Percentiles rank a stretch among this genome's conserved stretches.
Conservation (phyloP, 30 jellyfish, hydroid and myxozoan genomes). For the Calvadosia cruxmelitensis region DNA sequence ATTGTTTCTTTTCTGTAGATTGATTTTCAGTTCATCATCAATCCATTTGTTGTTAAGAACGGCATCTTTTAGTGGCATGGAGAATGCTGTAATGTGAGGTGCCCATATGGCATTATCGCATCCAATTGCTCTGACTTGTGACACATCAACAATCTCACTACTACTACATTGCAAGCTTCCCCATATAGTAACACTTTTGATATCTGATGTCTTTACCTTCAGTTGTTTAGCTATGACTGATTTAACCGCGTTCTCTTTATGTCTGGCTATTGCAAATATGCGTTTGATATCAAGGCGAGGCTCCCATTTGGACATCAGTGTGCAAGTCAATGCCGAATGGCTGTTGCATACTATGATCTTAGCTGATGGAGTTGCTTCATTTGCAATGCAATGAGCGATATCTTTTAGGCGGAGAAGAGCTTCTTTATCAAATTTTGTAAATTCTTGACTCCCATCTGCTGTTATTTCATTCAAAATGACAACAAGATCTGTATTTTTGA, state of each 20-base stretch:
- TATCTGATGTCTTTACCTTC: slow-evolving; percentile 47
- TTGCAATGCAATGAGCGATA: slow-evolving; percentile 33
- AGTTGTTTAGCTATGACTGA: slow-evolving; percentile 60
- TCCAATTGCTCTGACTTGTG: slow-evolving; percentile 55
- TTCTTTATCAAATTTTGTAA: slow-evolving; percentile 1
- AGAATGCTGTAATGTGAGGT: slow-evolving; percentile 63
- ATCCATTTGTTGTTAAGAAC: slow-evolving; percentile 69
- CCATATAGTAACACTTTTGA: slow-evolving; percentile 54
- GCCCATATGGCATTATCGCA: slow-evolving; percentile 98
- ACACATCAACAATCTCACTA: slow-evolving; percentile 22
- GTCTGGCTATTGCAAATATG: slow-evolving; percentile 51
- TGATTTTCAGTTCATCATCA: slow-evolving; percentile 21
- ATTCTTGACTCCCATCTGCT: background rate
- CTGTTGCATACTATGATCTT: slow-evolving; percentile 64
- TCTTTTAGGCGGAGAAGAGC: slow-evolving; percentile 12
- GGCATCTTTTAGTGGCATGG: slow-evolving; percentile 47
- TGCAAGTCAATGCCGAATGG: slow-evolving; percentile 34
- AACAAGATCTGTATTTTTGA: slow-evolving; percentile 41
- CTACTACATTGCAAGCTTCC: slow-evolving; percentile 43
- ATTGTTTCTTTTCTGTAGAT: background rate
- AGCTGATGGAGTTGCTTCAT: slow-evolving; percentile 24
- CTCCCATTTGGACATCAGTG: slow-evolving; percentile 30
- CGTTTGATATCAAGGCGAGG: slow-evolving; percentile 8
- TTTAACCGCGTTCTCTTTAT: slow-evolving; percentile 69
- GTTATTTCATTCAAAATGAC: slow-evolving; percentile 23